Evolutionary conservation across 2,797 vertebrate genomes (phyloP).

Genomic region (Momotus momota): DNA sequence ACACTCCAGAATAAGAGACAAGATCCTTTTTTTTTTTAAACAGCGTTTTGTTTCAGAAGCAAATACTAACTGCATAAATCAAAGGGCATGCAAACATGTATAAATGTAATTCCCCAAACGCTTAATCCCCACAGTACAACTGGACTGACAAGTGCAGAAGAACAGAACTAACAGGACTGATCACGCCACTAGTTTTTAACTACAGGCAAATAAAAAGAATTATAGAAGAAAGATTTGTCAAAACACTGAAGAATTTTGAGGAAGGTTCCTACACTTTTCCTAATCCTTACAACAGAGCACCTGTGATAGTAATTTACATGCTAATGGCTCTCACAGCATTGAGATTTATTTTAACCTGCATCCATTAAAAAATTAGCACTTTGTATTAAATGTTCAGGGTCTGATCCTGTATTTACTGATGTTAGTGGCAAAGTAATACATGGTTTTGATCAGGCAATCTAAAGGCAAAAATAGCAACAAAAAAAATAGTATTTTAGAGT

Average conservation of each 20-base stretch:
- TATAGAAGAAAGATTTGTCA: neutral
- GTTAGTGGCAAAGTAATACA: neutral
- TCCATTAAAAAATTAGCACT: neutral
- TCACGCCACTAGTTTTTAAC: neutral
- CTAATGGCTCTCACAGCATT: neutral
- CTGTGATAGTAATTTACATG: neutral
- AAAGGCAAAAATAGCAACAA: neutral
- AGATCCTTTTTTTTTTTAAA: neutral
- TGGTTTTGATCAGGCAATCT: neutral
- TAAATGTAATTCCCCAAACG: neutral
- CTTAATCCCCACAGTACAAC: neutral
- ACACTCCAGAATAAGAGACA: neutral
- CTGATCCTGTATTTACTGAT: too few species aligned
- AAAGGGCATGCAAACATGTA: neutral
- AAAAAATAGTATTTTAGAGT: neutral
- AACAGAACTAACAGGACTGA: neutral
- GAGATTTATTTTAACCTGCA: neutral
- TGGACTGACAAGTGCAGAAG: neutral
- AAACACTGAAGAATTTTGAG: neutral
- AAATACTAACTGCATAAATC: neutral
- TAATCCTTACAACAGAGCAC: neutral
- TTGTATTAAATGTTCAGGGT: too few species aligned
- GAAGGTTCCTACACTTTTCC: neutral
- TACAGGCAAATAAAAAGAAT: neutral
- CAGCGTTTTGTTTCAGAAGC: neutral